Conservation (phyloP, 2,888 invertebrate genomes). For the Celastrina argiolus region DNA sequence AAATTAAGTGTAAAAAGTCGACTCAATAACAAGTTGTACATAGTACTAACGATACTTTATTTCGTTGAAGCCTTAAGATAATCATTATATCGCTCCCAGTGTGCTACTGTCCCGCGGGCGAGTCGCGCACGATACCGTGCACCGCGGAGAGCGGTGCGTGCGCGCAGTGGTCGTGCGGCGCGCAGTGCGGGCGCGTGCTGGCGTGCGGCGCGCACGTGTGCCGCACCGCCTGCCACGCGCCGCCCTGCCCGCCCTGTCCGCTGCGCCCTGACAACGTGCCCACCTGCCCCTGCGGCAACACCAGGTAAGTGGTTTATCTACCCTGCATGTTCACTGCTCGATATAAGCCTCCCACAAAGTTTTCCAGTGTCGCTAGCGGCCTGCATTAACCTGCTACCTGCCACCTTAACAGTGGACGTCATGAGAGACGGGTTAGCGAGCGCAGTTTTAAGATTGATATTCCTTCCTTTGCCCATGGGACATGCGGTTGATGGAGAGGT, state of each 20-base stretch:
- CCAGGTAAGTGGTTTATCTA: constrained; percentile 41
- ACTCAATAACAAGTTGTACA: no score
- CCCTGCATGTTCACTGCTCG: no score
- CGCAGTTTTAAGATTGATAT: no score
- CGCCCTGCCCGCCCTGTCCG: constrained; percentile 86
- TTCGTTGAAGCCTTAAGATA: not conserved
- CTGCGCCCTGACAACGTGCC: constrained; percentile 47
- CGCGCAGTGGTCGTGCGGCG: constrained; percentile 79
- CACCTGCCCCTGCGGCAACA: constrained; percentile 64
- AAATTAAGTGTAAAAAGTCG: no score
- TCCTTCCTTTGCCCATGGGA: no score
- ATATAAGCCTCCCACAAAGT: no score
- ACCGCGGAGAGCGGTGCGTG: constrained; percentile 36
- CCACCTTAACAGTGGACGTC: no score
- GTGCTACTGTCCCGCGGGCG: constrained; percentile 56
- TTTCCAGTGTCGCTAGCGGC: no score
- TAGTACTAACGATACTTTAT: no score
- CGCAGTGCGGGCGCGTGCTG: constrained; percentile 87
- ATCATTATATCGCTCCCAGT: constrained; percentile 39
- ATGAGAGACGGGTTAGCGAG: no score
- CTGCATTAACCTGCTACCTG: no score
- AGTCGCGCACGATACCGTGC: constrained; percentile 51
- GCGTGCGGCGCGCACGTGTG: constrained; percentile 95
- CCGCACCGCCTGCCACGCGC: constrained; percentile 90
- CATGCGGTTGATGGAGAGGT: no score